A percentile compares a stretch with the other conserved stretches of the same genome.
These are phyloP conservation scores for Augochlora pura DNA, from an alignment of 1,140 invertebrate species.

Conservation along the genomic window DNA sequence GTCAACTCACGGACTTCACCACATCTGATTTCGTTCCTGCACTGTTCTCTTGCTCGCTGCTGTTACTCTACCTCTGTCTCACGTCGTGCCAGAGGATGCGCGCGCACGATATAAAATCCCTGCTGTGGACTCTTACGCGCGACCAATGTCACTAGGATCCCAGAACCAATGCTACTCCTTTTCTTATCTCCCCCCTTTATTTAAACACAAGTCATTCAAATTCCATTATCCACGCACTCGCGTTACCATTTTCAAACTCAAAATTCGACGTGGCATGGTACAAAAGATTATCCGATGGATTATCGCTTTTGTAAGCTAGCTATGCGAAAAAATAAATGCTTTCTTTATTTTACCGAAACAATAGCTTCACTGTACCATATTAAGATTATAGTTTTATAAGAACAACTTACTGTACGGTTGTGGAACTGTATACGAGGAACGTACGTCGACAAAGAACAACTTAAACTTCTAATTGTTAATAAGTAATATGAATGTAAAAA, in stretches of 20 bases:
- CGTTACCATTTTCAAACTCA: not conserved
- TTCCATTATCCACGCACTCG: not conserved
- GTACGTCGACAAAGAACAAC: not conserved
- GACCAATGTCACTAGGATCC: conserved; percentile 35
- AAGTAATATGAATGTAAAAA: not conserved
- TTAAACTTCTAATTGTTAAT: not conserved
- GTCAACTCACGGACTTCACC: conserved; percentile 63
- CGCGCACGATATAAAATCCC: conserved; percentile 44
- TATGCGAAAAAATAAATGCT: not conserved
- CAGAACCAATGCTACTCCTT: not conserved
- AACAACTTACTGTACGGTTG: not conserved
- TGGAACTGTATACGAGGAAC: not conserved
- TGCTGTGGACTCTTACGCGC: conserved; percentile 20
- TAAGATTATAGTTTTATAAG: not conserved
- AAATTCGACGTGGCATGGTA: too few relatives aligned
- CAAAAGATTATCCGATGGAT: not conserved
- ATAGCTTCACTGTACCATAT: not conserved
- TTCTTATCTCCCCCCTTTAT: not conserved
- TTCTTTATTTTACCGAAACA: not conserved
- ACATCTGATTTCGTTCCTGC: conserved; percentile 62
- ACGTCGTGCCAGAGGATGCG: conserved; percentile 39
- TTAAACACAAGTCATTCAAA: conserved; percentile 11
- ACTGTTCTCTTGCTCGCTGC: conserved; percentile 54
- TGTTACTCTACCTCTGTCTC: conserved; percentile 51
- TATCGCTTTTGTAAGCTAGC: not conserved